Percentiles rank a stretch among this genome's conserved stretches.
These are phyloP conservation scores for Bombus waltoni DNA, from an alignment of 1,140 invertebrate genomes.

Conservation along the genomic window DNA sequence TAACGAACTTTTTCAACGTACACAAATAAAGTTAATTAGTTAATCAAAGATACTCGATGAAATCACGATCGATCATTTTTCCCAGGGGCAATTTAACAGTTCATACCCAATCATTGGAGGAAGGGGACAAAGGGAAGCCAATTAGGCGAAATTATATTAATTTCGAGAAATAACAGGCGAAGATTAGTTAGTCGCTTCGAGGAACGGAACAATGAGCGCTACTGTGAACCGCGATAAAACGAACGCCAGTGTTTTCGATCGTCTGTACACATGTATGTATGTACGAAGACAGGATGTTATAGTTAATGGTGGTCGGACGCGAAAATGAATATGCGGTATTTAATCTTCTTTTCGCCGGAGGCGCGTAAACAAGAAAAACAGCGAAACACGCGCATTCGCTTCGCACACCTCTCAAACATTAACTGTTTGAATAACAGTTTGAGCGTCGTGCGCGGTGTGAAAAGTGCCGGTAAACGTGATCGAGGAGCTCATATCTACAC, in stretches of 20 bases:
- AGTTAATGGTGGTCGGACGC: background rate
- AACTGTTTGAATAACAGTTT: conserved; percentile 25
- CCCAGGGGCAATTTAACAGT: background rate
- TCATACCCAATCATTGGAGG: background rate
- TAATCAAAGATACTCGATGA: background rate
- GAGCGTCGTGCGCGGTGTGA: background rate
- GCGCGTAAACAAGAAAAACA: conserved; percentile 5
- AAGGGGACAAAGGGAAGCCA: background rate
- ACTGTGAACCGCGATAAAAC: conserved; percentile 2
- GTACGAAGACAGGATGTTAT: conserved; percentile 22
- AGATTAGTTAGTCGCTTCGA: background rate
- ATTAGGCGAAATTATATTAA: conserved; percentile 14
- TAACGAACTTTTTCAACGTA: background rate
- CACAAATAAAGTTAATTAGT: background rate
- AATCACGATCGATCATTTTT: background rate
- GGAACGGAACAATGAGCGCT: conserved; percentile 24
- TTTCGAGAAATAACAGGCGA: background rate
- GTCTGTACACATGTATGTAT: background rate
- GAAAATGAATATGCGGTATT: conserved; percentile 22
- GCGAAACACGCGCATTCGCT: background rate
- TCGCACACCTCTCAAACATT: conserved; percentile 1
- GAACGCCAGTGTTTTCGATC: conserved; percentile 6
- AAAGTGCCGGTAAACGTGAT: background rate
- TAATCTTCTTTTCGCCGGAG: background rate
- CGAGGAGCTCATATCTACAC: background rate